Percentiles rank a stretch among this genome's conserved stretches.
Conservation (phyloP, 2,113 vertebrate genomes). For the Grallaria varia region DNA sequence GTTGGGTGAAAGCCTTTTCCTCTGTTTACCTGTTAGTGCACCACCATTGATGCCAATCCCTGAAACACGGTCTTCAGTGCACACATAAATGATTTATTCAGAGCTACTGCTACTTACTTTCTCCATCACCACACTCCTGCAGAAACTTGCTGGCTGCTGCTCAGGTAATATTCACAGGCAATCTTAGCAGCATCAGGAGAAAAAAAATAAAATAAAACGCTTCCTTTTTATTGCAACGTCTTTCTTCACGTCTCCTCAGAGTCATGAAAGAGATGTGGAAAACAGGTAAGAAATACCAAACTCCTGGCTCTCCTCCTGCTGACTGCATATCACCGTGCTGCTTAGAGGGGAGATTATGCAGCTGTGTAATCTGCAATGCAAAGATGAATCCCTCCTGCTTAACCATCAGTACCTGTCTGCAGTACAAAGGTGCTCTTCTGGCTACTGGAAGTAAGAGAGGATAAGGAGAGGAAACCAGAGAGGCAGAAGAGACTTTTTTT, state of each 20-base stretch:
- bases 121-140: conserved; percentile 50
- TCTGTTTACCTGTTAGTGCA: conserved; percentile 61
- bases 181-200: not conserved
- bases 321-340: not conserved
- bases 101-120: conserved; percentile 48
- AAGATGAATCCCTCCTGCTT: not conserved
- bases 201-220: not conserved
- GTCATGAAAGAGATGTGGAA: conserved; percentile 15
- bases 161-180: conserved; percentile 31
- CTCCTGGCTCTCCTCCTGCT: not conserved
- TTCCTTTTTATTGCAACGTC: conserved; percentile 18
- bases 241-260: not conserved
- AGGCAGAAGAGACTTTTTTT: not conserved
- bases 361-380: conserved; percentile 19
- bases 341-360: conserved; percentile 17
- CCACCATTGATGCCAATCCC: conserved; percentile 43
- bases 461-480: not conserved
- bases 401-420: not conserved
- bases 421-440: conserved; percentile 2
- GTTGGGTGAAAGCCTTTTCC: conserved; percentile 72
- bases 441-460: not conserved
- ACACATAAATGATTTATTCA: conserved; percentile 71
- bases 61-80: conserved; percentile 59
- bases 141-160: conserved; percentile 34
- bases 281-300: not conserved